Evolutionary conservation across 2,113 vertebrate species (phyloP).

Genomic region (Campylomormyrus numenius): DNA sequence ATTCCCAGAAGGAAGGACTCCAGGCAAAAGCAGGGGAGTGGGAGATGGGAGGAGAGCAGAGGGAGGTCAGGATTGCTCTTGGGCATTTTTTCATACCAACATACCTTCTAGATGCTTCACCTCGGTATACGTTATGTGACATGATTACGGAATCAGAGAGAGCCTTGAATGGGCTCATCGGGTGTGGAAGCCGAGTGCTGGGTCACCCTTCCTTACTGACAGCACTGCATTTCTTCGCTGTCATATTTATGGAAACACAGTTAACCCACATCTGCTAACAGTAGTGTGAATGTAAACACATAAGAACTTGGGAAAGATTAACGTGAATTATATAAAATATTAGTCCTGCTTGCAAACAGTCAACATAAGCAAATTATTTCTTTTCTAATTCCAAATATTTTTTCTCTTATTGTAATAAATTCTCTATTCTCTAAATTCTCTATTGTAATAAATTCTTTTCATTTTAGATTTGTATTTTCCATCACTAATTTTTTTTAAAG

Average conservation of each 20-base stretch:
- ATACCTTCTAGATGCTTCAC: background rate
- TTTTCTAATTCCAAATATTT: background rate
- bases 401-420: background rate
- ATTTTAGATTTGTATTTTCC: background rate
- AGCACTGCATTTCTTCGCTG: background rate
- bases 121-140: background rate
- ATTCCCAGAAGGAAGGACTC: slow-evolving; percentile 44
- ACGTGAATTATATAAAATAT: background rate
- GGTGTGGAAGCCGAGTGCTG: background rate
- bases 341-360: background rate
- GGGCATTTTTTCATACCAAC: background rate
- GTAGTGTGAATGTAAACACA: background rate
- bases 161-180: background rate
- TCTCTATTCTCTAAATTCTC: background rate
- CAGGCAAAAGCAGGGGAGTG: background rate
- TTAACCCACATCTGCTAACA: background rate
- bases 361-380: background rate
- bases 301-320: background rate
- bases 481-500: background rate
- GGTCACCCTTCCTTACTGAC: background rate
- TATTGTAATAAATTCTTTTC: slow-evolving; percentile 3
- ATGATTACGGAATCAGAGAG: background rate
- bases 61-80: slow-evolving; percentile 16
- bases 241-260: background rate
- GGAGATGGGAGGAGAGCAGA: slow-evolving; percentile 32